Evolutionary conservation across 2,113 vertebrate genomes (phyloP).

Genomic region (Poeciliopsis turrubarensis): DNA sequence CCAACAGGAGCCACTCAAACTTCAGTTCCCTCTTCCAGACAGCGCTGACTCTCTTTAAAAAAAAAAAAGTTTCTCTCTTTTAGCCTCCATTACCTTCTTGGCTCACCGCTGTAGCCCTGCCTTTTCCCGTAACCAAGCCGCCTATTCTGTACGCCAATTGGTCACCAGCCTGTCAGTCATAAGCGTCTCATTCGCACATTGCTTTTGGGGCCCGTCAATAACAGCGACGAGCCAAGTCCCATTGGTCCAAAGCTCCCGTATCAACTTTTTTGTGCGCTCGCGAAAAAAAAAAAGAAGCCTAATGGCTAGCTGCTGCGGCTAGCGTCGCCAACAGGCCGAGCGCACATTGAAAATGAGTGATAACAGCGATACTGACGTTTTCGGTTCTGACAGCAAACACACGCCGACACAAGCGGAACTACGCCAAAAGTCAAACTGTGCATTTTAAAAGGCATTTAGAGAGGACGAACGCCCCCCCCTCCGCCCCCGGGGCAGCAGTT

Average conservation of each 20-base stretch:
- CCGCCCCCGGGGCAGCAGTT: constrained; percentile 13
- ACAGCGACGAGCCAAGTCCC: constrained; percentile 16
- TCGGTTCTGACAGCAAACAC: constrained; percentile 30
- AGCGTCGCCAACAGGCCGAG: constrained; percentile 72
- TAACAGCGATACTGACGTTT: constrained; percentile 34
- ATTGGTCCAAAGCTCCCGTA: constrained; percentile 68
- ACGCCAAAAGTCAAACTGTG: neutral
- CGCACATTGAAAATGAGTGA: constrained; percentile 35
- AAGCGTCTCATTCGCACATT: constrained; percentile 11
- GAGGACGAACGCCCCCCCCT: neutral
- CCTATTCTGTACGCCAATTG: constrained; percentile 66
- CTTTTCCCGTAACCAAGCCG: constrained; percentile 82
- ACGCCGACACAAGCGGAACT: neutral
- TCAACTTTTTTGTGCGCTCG: constrained; percentile 67
- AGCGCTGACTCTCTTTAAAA: constrained; percentile 5
- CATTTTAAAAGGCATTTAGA: neutral
- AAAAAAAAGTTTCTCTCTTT: constrained; percentile 60
- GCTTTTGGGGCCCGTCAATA: constrained; percentile 65
- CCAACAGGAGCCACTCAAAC: constrained; percentile 6
- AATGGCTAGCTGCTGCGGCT: constrained; percentile 65
- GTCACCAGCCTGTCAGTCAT: constrained; percentile 58
- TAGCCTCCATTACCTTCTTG: constrained; percentile 64
- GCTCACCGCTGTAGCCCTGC: constrained; percentile 61
- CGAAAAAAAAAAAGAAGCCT: constrained; percentile 22
- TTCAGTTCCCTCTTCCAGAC: constrained; percentile 47